These are phyloP conservation scores for Orius insidiosus DNA, from an alignment of 1,140 invertebrate species.

Conservation along the genomic window DNA sequence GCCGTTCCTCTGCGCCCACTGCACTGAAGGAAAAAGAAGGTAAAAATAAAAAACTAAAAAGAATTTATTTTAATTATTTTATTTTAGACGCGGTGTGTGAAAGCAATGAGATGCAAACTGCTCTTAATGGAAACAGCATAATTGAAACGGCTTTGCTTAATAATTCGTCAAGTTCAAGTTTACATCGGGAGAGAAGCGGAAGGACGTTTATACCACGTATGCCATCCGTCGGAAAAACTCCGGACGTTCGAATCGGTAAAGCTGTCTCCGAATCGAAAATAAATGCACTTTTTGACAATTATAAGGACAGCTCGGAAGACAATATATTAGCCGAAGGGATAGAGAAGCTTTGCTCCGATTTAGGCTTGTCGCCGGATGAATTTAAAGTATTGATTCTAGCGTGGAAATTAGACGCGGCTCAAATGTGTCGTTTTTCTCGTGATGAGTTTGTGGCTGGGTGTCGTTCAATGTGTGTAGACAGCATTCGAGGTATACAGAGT, in stretches of 20 bases:
- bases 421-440: slow-evolving; percentile 82
- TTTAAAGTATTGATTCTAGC: slow-evolving; percentile 78
- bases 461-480: slow-evolving; percentile 63
- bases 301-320: slow-evolving; percentile 72
- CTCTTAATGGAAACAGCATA: slow-evolving; percentile 18
- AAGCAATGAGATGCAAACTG: slow-evolving; percentile 2
- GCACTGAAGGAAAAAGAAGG: slow-evolving; percentile 16
- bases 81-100: slow-evolving; percentile 17
- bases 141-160: slow-evolving; percentile 8
- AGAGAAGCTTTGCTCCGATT: slow-evolving; percentile 73
- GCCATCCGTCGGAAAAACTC: slow-evolving; percentile 20
- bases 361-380: slow-evolving; percentile 83
- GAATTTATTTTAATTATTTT: background rate
- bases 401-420: slow-evolving; percentile 86
- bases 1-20: slow-evolving; percentile 16
- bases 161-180: slow-evolving; percentile 1
- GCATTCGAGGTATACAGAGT: slow-evolving; percentile 59
- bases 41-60: slow-evolving; percentile 8
- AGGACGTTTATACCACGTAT: slow-evolving; percentile 24
- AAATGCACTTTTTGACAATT: slow-evolving; percentile 68
- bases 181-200: slow-evolving; percentile 18
- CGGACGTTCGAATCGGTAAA: slow-evolving; percentile 20
- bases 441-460: slow-evolving; percentile 73
- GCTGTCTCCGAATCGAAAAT: slow-evolving; percentile 60
- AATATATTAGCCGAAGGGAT: slow-evolving; percentile 81